phyloP scores from a whole-genome alignment of 2,888 invertebrate genomes.

The Thymelicus sylvestris region DNA sequence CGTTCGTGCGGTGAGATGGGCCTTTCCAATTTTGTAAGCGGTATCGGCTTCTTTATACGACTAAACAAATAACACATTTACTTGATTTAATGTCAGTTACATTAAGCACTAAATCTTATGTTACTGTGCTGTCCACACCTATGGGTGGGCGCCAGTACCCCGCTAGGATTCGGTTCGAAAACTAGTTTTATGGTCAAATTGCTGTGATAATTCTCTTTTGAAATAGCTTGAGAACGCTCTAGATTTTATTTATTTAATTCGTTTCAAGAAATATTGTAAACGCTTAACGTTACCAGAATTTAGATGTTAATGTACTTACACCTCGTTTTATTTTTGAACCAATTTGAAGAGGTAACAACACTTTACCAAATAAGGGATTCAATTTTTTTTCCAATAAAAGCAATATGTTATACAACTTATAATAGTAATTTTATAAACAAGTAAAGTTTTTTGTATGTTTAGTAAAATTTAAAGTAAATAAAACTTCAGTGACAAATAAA shows the following conservation, averaged over 20 bases:
- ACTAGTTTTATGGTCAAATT: slow-evolving; percentile 58
- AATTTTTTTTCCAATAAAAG: too few relatives aligned
- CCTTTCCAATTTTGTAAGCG: slow-evolving; percentile 21
- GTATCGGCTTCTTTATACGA: slow-evolving; percentile 50
- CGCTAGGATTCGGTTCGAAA: slow-evolving; percentile 57
- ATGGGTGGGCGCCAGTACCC: slow-evolving; percentile 68
- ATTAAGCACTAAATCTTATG: slow-evolving; percentile 44
- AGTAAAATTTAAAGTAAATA: too few relatives aligned
- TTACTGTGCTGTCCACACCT: slow-evolving; percentile 65
- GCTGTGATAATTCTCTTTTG: slow-evolving; percentile 51
- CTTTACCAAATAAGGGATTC: too few relatives aligned
- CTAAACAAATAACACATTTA: slow-evolving; percentile 70
- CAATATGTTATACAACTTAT: too few relatives aligned
- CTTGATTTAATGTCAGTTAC: slow-evolving; percentile 61
- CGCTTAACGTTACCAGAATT: too few relatives aligned
- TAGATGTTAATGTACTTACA: too few relatives aligned
- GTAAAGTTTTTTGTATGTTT: too few relatives aligned
- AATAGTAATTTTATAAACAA: too few relatives aligned
- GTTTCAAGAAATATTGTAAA: too few relatives aligned
- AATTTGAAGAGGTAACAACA: too few relatives aligned
- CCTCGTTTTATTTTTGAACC: too few relatives aligned
- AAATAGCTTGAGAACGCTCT: slow-evolving; percentile 7
- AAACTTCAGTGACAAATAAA: too few relatives aligned
- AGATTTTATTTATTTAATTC: neutral
- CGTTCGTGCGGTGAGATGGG: slow-evolving; percentile 5